phyloP scores from a whole-genome alignment of 1,140 invertebrate genomes.

The Drosophila simulans region DNA sequence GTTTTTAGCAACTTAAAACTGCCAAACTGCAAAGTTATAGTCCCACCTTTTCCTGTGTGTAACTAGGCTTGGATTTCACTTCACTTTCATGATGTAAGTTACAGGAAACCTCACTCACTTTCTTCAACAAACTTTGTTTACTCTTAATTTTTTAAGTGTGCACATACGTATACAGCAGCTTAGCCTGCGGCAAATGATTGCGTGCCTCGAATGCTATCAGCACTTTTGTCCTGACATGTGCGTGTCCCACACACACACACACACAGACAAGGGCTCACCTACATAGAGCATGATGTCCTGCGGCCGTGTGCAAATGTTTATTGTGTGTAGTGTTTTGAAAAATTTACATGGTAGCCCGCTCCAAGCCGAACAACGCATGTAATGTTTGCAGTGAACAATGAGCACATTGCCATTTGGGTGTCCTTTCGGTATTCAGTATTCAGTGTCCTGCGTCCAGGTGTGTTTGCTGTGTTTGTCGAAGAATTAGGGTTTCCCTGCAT shows the following conservation, averaged over 20 bases:
- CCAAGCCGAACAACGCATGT: constrained; percentile 2
- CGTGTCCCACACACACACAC: constrained; percentile 23
- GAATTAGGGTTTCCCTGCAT: constrained; percentile 27
- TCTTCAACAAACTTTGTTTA: not conserved
- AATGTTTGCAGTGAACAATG: constrained; percentile 29
- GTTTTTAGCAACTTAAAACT: no score
- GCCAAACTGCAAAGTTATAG: no score
- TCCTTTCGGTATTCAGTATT: constrained; percentile 31
- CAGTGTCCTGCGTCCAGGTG: constrained; percentile 19
- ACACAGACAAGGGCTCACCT: constrained; percentile 4
- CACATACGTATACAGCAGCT: constrained; percentile 6
- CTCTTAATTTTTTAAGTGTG: not conserved
- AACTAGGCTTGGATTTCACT: no score
- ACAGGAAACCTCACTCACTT: not conserved
- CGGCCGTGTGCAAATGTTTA: constrained; percentile 51
- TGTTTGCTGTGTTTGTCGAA: constrained; percentile 2
- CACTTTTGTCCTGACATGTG: constrained; percentile 32
- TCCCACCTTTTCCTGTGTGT: no score
- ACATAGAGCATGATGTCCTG: constrained; percentile 43
- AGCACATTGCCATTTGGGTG: constrained; percentile 37
- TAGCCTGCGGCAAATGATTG: constrained; percentile 38
- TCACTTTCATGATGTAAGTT: no score
- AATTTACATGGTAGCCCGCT: constrained; percentile 57
- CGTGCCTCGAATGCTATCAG: constrained; percentile 57
- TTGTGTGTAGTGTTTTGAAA: constrained; percentile 55